phyloP scores from a whole-genome alignment of 2,888 invertebrate genomes.

The Zelleria hepariella region DNA sequence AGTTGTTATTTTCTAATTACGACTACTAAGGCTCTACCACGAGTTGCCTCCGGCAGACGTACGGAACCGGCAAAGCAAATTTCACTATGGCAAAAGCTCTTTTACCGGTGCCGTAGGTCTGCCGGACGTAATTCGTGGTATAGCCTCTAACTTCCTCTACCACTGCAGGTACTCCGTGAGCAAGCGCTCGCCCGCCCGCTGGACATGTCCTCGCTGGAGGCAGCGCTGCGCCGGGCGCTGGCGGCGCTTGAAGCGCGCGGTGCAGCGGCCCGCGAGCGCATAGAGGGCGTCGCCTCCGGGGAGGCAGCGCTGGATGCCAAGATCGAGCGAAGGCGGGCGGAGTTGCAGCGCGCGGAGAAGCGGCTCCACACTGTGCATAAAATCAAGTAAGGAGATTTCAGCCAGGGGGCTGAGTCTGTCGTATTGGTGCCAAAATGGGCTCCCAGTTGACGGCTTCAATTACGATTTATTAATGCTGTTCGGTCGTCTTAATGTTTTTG shows the following conservation, averaged over 20 bases:
- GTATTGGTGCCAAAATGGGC: too few species aligned
- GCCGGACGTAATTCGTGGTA: too few species aligned
- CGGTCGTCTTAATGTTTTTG: too few species aligned
- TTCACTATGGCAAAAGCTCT: too few species aligned
- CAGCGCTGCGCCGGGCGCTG: conserved; percentile 81
- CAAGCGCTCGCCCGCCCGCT: conserved; percentile 85
- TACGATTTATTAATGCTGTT: too few species aligned
- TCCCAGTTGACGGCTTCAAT: too few species aligned
- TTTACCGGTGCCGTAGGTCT: too few species aligned
- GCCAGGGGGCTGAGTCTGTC: too few species aligned
- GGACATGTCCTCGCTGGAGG: conserved; percentile 87
- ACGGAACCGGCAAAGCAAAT: too few species aligned
- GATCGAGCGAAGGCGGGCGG: conserved; percentile 90
- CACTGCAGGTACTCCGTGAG: conserved; percentile 74
- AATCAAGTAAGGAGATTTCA: conserved; percentile 77
- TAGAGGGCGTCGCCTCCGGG: conserved; percentile 89
- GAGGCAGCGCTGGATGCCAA: conserved; percentile 92
- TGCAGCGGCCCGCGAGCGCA: conserved; percentile 77
- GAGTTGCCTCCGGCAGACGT: too few species aligned
- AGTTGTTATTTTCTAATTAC: too few species aligned
- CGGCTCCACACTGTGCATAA: conserved; percentile 93
- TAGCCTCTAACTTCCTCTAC: background rate
- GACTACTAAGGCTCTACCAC: too few species aligned
- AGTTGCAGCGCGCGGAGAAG: conserved; percentile 94
- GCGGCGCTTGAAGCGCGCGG: conserved; percentile 78